These are phyloP conservation scores for Prunella himalayana DNA, from an alignment of 2,113 vertebrate genomes.

Conservation along the genomic window DNA sequence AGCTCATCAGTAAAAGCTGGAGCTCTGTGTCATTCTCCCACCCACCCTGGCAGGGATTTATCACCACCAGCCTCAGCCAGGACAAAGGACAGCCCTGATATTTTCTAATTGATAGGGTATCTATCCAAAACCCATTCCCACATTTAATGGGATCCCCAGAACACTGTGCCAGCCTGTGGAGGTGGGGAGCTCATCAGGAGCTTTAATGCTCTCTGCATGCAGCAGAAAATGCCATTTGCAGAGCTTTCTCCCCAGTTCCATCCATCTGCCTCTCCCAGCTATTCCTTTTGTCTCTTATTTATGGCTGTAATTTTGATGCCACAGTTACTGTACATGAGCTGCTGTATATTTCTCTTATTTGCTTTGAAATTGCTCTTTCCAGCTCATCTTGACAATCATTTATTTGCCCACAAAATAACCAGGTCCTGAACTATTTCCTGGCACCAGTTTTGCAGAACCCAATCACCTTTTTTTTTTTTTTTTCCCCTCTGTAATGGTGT, in stretches of 20 bases:
- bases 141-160: neutral
- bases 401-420: slow-evolving; percentile 45
- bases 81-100: neutral
- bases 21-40: fast-evolving
- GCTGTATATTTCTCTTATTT: slow-evolving; percentile 28
- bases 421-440: slow-evolving; percentile 25
- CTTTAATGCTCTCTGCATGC: neutral
- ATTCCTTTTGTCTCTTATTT: slow-evolving; percentile 53
- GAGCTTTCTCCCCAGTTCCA: neutral
- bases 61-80: neutral
- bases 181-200: neutral
- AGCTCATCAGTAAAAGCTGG: neutral
- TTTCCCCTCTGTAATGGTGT: neutral
- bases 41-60: neutral
- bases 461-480: neutral
- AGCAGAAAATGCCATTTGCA: slow-evolving; percentile 28
- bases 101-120: neutral
- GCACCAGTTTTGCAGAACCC: neutral
- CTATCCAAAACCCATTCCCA: neutral
- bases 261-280: slow-evolving; percentile 18
- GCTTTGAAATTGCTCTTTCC: slow-evolving; percentile 34
- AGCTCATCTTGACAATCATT: neutral
- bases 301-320: slow-evolving; percentile 45
- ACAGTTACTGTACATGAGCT: neutral
- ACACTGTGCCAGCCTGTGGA: neutral